These are phyloP conservation scores for Pygmarrhopalites habei DNA, from an alignment of 1,140 invertebrate species.

Conservation along the genomic window DNA sequence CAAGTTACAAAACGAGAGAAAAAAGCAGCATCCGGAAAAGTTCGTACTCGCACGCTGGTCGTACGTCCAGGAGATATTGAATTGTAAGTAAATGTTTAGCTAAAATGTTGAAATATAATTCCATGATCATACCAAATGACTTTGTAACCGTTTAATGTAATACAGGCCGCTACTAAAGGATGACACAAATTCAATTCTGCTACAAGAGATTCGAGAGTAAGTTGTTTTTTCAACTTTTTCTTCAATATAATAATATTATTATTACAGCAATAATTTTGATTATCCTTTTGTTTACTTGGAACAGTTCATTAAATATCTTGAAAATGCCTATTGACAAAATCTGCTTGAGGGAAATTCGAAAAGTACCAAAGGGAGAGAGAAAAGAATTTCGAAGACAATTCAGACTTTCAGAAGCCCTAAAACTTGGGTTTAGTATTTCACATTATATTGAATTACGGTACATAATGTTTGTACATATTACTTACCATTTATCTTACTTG, in stretches of 20 bases:
- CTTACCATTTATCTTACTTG: too few species aligned
- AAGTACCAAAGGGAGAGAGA: slow-evolving; percentile 11
- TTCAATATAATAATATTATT: neutral
- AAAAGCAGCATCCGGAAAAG: neutral
- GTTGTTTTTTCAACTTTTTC: neutral
- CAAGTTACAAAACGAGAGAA: slow-evolving; percentile 11
- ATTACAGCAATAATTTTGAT: neutral
- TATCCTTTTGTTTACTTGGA: neutral
- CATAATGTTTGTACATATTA: neutral
- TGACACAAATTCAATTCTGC: neutral
- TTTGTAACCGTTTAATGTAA: neutral
- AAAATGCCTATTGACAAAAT: slow-evolving; percentile 19
- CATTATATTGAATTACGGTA: slow-evolving; percentile 4
- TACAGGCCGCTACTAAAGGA: slow-evolving; percentile 1
- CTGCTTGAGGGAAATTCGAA: slow-evolving; percentile 22
- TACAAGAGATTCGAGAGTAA: neutral
- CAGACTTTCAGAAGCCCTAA: neutral
- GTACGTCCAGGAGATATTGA: slow-evolving; percentile 28
- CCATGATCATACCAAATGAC: neutral
- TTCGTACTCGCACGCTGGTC: slow-evolving; percentile 8
- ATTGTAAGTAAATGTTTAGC: slow-evolving; percentile 18
- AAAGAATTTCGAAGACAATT: slow-evolving; percentile 22
- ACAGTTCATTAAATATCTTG: slow-evolving; percentile 8
- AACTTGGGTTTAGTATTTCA: slow-evolving; percentile 18
- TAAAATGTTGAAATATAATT: neutral